phyloP scores from a whole-genome alignment of 1,140 invertebrate species.

The Conus ventricosus region DNA sequence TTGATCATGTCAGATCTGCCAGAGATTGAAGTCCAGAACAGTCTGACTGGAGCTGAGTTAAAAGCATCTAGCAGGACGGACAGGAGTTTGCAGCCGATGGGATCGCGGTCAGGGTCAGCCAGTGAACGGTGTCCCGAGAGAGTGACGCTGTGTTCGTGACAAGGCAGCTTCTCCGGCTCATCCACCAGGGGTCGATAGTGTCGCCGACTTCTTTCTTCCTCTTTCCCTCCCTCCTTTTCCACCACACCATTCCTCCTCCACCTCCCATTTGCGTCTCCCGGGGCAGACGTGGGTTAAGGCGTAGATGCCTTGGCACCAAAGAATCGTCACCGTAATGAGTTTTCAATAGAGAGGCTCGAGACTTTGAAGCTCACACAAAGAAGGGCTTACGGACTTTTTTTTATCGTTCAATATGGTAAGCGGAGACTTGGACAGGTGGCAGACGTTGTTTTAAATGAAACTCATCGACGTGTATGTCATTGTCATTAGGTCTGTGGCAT shows the following conservation, averaged over 20 bases:
- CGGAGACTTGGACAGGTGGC: too few species aligned
- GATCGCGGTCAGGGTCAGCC: too few species aligned
- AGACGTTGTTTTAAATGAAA: background rate
- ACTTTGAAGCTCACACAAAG: background rate
- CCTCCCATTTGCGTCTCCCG: background rate
- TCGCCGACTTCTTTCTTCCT: background rate
- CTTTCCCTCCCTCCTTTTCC: background rate
- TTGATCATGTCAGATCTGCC: too few species aligned
- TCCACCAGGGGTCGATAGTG: background rate
- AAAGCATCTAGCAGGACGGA: too few species aligned
- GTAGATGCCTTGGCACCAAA: background rate
- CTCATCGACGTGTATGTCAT: background rate
- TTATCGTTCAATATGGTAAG: background rate
- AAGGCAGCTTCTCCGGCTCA: background rate
- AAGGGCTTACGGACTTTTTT: background rate
- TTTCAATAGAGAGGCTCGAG: background rate
- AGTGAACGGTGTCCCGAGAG: too few species aligned
- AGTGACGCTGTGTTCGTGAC: too few species aligned
- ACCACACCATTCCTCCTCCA: background rate
- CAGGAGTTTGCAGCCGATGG: too few species aligned
- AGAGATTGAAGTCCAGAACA: too few species aligned
- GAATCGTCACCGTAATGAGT: background rate
- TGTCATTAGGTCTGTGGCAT: background rate
- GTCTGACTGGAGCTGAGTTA: too few species aligned
- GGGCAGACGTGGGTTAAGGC: background rate